A percentile compares a stretch with the other conserved stretches of the same genome.
Evolutionary conservation across 2,113 vertebrate species (phyloP).

Genomic region (Prionailurus bengalensis): DNA sequence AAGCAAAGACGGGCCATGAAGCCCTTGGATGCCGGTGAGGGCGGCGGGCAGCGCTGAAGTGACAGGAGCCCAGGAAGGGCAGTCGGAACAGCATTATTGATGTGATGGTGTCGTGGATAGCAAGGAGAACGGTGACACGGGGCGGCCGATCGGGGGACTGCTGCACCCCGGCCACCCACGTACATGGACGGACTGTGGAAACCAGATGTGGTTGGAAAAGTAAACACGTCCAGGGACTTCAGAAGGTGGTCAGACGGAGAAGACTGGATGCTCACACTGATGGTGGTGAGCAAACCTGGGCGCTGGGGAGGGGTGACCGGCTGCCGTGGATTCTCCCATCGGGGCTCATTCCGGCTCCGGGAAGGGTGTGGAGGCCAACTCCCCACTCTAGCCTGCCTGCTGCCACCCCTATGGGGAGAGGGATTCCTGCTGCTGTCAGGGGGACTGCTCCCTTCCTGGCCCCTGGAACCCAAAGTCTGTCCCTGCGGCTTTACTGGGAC

Average conservation of each 20-base stretch:
- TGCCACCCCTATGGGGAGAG: background rate
- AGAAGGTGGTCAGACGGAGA: background rate
- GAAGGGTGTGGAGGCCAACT: background rate
- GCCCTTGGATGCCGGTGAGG: background rate
- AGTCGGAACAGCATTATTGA: background rate
- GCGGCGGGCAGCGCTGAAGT: background rate
- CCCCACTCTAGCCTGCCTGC: fast-evolving
- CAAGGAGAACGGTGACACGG: background rate
- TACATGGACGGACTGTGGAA: background rate
- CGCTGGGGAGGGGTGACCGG: background rate
- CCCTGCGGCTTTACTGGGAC: background rate
- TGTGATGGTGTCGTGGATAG: background rate
- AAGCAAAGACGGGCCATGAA: background rate
- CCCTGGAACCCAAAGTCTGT: fast-evolving
- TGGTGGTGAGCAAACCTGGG: background rate
- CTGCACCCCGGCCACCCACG: fast-evolving
- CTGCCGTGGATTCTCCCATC: background rate
- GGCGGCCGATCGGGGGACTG: background rate
- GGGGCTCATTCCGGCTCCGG: background rate
- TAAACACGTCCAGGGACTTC: too few relatives aligned
- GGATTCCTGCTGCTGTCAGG: fast-evolving
- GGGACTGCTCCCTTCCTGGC: background rate
- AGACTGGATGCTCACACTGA: background rate
- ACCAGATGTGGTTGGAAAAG: background rate
- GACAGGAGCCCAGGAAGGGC: background rate